Conservation (phyloP, 2,888 invertebrate species). For the Hirudinaria manillensis region DNA sequence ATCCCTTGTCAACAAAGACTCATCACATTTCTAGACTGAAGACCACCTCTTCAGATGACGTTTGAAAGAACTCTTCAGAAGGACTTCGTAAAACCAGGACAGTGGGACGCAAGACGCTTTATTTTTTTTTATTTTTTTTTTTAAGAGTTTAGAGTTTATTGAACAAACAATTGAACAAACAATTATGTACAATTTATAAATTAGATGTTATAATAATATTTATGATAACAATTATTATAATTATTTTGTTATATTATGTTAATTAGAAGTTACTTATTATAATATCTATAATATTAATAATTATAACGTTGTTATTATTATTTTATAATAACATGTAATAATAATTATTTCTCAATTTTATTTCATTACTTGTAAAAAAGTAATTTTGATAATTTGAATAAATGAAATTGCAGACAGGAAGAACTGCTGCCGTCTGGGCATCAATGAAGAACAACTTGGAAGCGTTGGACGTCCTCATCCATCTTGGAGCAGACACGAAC, state of each 20-base stretch:
- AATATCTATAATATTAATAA: not conserved
- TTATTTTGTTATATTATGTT: not conserved
- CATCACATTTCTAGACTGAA: too few species aligned
- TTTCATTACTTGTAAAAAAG: not conserved
- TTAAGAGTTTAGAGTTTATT: too few species aligned
- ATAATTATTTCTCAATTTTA: too few species aligned
- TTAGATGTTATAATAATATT: too few species aligned
- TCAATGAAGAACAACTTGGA: constrained; percentile 52
- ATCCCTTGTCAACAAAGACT: too few species aligned
- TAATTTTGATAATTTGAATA: not conserved
- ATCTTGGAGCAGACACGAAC: constrained; percentile 53
- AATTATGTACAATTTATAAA: too few species aligned
- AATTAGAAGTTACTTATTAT: not conserved
- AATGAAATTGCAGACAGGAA: constrained; percentile 46
- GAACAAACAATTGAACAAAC: too few species aligned
- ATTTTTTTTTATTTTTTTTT: too few species aligned
- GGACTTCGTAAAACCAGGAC: too few species aligned
- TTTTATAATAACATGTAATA: not conserved
- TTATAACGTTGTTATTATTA: not conserved
- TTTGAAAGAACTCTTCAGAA: too few species aligned
- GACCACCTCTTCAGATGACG: too few species aligned
- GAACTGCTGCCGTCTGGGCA: constrained; percentile 55
- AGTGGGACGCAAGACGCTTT: too few species aligned
- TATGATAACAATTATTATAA: not conserved
- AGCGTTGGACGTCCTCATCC: constrained; percentile 48